A percentile compares a stretch with the other conserved stretches of the same genome.
These are phyloP conservation scores for Ornithoptera alexandrae DNA, from an alignment of 2,888 invertebrate genomes.

Conservation along the genomic window DNA sequence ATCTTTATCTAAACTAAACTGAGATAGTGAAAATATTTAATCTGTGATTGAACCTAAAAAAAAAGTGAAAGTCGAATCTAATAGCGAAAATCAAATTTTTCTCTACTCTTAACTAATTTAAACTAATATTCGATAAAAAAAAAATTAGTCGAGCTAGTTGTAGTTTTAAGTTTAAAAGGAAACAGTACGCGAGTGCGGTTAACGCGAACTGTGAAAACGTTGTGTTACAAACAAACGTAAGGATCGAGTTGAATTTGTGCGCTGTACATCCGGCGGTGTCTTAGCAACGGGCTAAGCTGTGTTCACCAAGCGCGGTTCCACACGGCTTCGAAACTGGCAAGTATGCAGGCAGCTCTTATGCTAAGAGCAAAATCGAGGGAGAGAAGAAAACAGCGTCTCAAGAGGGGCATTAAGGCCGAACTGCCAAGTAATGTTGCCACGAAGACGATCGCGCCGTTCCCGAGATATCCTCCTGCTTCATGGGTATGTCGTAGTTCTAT, in stretches of 20 bases:
- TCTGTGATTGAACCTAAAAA: constrained; percentile 65
- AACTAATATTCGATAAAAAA: constrained; percentile 32
- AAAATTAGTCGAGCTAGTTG: constrained; percentile 51
- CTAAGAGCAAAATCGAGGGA: constrained; percentile 94
- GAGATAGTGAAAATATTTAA: constrained; percentile 55
- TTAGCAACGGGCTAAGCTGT: constrained; percentile 46
- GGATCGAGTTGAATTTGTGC: constrained; percentile 29
- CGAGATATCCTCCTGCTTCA: constrained; percentile 90
- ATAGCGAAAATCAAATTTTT: constrained; percentile 53
- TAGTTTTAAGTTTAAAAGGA: constrained; percentile 42
- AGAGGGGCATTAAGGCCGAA: constrained; percentile 86
- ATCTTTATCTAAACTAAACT: constrained; percentile 63
- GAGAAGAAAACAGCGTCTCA: constrained; percentile 87
- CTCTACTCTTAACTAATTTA: constrained; percentile 26
- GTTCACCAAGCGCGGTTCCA: constrained; percentile 49
- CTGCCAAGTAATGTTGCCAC: constrained; percentile 93
- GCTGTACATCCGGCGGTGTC: constrained; percentile 21
- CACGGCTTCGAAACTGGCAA: constrained; percentile 80
- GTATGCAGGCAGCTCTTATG: constrained; percentile 96
- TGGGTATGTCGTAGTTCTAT: constrained; percentile 78
- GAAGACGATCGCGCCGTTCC: constrained; percentile 91
- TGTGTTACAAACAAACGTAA: constrained; percentile 30
- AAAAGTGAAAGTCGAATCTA: constrained; percentile 58
- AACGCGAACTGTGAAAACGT: constrained; percentile 30
- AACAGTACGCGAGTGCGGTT: constrained; percentile 32